Evolutionary conservation across 2,888 invertebrate species (phyloP), one percentile per base, ranked within the genome.

Genomic region (Charanyca ferruginea): DNA sequence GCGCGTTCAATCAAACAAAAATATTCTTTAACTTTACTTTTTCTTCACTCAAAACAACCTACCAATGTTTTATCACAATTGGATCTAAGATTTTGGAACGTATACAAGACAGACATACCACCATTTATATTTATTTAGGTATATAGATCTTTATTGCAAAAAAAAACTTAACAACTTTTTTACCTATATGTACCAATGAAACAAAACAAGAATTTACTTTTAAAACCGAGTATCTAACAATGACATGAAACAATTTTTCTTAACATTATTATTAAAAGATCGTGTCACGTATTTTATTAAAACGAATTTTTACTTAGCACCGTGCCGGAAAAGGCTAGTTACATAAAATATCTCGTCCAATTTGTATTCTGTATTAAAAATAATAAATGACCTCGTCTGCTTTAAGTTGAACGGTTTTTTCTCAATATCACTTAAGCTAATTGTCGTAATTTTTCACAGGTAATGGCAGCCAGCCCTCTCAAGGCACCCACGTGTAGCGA

Each of bases 401-500:
- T 74, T 74, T 63, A 66, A 79, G 64, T 75, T 75, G 63, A 83
- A 77, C 77, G 73, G 20, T 78, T 78, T 83, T 78, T 75, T 76
- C 76, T 73, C 69, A 80, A 81, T 79, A 81, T 75, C 78, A 83
- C 72, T 85, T 81, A 75, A 77, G 61, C 71, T 83, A 83, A 84
- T 83, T 82, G 79, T 70, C 64, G 62, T 84, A 66, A 83, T 89
- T 89, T 83, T 86, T 93, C 87, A 75, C 93, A 94, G 94, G 94
- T 90, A 93, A 90, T 75, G 87, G 89, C 59, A 89, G 83, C 62
- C 91, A 90, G 73, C 87, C 92, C n/a, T 83, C 92, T 2, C 94
- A 93, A 77, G 94, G 89, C 32, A 94, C 94, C 62, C 94, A 94
- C 77, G 94, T 94, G 78, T 94, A 93, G 86, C 83, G 65, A 80